Base-by-base conservation (phyloP, 2,888 invertebrate genomes). In the Lissocephala sabroskyi region DNA sequence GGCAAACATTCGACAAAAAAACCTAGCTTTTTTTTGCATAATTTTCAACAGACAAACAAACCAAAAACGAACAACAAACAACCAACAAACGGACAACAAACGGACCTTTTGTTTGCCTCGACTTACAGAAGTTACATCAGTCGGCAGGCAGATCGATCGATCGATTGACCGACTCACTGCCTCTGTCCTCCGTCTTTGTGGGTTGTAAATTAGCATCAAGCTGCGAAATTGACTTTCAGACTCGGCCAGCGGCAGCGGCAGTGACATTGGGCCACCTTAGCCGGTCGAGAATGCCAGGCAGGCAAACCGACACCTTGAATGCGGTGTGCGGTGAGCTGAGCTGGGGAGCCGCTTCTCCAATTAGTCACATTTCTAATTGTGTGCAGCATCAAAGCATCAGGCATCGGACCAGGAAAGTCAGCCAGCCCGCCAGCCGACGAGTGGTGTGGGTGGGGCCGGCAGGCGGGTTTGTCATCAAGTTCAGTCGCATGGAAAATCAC, bases 111-210 rank as follows among this genome's bases (percentile, higher is more conserved):
- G 23, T 45, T 39, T 47, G 23, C 4, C 23, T 23, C 4, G 23
- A 7, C 23, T n/a, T n/a, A 65, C 68, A 68, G 76, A 73, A 76
- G 68, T 68, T 68, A 73, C 68, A 68, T 62, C 59, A 76, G 65
- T 57, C 55, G 48, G 52, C 50, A 54, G 28, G 2, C 14, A 10
- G 37, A 14, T 39, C 32, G 13, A 10, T 45, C 40, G 45, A 44
- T 52, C 51, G 56, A 45, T 62, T 16, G 43, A 37, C 33, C 13
- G 13, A 37, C 36, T 18, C n/a, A 17, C 6, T 13, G 11, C 29
- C 18, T 9, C 11, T 19, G 13, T 26, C 7, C 11, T 19, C 13
- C 36, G 29, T 6, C 16, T 5, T n/a, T 3, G 30, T 11, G 11
- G 23, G 35, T 70, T 68, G 76, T 70, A 70, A 76, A 76, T 70